phyloP scores from a whole-genome alignment of 2,797 vertebrate species.

The Acomys russatus region DNA sequence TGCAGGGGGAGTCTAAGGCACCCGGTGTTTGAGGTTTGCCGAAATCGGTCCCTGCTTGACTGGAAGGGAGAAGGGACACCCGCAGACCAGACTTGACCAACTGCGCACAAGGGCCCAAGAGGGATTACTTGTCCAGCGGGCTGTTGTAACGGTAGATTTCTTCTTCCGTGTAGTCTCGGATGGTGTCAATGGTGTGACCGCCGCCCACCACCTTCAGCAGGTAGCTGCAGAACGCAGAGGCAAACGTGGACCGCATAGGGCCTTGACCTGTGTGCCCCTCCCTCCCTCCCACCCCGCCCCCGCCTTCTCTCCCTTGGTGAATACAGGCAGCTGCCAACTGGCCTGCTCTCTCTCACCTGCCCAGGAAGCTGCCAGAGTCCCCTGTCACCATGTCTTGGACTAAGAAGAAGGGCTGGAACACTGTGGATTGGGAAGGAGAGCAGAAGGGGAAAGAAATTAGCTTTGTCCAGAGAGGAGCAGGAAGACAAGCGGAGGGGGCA shows the following conservation, averaged over 20 bases:
- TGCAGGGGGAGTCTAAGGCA: background rate
- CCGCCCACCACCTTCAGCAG: slow-evolving; percentile 86
- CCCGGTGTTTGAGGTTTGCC: background rate
- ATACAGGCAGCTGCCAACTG: no score
- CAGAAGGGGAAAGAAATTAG: slow-evolving; percentile 27
- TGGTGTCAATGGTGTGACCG: slow-evolving; percentile 56
- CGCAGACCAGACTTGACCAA: no score
- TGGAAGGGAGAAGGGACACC: background rate
- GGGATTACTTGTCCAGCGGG: slow-evolving; percentile 77
- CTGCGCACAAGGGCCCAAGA: background rate
- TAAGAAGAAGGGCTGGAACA: slow-evolving; percentile 87
- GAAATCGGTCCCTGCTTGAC: accelerated
- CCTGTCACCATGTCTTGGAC: slow-evolving; percentile 89
- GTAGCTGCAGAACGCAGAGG: slow-evolving; percentile 78
- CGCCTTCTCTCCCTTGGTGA: background rate
- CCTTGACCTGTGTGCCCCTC: background rate
- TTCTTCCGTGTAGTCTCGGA: slow-evolving; percentile 78
- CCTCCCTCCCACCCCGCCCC: background rate
- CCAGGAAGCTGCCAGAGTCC: slow-evolving; percentile 83
- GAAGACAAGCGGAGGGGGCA: background rate
- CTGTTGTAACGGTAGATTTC: slow-evolving; percentile 86
- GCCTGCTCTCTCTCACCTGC: slow-evolving; percentile 81
- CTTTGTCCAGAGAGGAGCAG: background rate
- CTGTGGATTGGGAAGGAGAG: slow-evolving; percentile 67
- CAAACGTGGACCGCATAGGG: accelerated